These are phyloP conservation scores for Mya arenaria DNA, from an alignment of 1,140 invertebrate species.

Conservation along the genomic window DNA sequence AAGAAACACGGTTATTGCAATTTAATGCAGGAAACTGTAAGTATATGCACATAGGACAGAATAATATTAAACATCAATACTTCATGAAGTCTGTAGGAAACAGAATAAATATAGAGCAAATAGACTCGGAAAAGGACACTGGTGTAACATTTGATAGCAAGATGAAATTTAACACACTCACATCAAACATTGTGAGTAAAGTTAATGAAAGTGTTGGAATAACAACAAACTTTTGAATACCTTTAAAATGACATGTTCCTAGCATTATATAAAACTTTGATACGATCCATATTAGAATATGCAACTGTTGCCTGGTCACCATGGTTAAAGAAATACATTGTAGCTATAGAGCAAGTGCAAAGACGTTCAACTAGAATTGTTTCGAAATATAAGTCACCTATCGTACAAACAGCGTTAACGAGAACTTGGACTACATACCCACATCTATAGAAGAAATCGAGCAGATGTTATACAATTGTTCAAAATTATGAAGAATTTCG, in stretches of 20 bases:
- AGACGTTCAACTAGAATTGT: too few relatives aligned
- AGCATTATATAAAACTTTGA: too few relatives aligned
- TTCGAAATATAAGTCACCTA: neutral
- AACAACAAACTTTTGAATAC: neutral
- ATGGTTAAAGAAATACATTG: too few relatives aligned
- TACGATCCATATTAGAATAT: too few relatives aligned
- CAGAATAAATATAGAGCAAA: neutral
- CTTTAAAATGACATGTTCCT: too few relatives aligned
- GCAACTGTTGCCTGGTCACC: too few relatives aligned
- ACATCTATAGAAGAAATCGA: neutral
- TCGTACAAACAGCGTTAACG: neutral
- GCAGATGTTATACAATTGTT: too few relatives aligned
- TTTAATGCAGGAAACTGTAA: conserved; percentile 53
- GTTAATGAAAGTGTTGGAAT: conserved; percentile 29
- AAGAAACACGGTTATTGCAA: conserved; percentile 26
- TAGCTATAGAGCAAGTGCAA: too few relatives aligned
- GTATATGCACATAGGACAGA: too few relatives aligned
- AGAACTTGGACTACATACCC: neutral
- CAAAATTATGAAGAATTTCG: too few relatives aligned
- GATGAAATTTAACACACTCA: conserved; percentile 12
- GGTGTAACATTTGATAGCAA: conserved; percentile 31
- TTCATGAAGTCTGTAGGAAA: neutral
- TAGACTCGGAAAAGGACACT: conserved; percentile 10
- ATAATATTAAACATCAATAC: neutral
- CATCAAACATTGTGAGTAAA: conserved; percentile 32